Percentiles rank a stretch among this genome's conserved stretches.
Evolutionary conservation across 2,888 invertebrate genomes (phyloP).

Genomic region (Euphydryas editha): DNA sequence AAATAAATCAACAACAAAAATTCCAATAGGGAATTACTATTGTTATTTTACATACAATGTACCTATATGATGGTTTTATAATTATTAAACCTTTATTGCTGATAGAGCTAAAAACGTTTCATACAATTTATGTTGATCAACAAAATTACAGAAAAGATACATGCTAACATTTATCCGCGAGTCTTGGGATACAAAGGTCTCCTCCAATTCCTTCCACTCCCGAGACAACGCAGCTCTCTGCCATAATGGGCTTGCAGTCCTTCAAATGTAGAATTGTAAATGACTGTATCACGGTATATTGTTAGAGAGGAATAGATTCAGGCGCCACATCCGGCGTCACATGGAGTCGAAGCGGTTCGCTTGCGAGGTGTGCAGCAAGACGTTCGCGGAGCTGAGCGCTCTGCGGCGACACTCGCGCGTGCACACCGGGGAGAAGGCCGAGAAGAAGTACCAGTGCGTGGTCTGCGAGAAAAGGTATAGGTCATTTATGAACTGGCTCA

Average conservation of each 20-base stretch:
- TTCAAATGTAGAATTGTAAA: too few species aligned
- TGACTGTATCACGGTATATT: slow-evolving; percentile 1
- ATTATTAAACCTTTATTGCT: neutral
- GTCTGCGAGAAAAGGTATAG: slow-evolving; percentile 77
- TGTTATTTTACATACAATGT: too few species aligned
- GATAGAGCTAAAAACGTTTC: too few species aligned
- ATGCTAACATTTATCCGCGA: too few species aligned
- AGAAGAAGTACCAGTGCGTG: slow-evolving; percentile 76
- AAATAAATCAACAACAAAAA: too few species aligned
- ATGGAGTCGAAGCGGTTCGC: slow-evolving; percentile 77
- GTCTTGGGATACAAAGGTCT: too few species aligned
- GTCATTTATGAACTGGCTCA: neutral
- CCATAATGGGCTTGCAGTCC: neutral
- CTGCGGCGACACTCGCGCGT: slow-evolving; percentile 77
- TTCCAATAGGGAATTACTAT: too few species aligned
- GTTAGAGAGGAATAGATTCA: slow-evolving; percentile 61
- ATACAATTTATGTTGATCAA: too few species aligned
- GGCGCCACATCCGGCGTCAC: slow-evolving; percentile 81
- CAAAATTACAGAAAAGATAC: too few species aligned
- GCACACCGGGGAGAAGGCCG: slow-evolving; percentile 77
- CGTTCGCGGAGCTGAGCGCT: slow-evolving; percentile 80
- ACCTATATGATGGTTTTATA: too few species aligned
- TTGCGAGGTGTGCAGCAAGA: slow-evolving; percentile 77
- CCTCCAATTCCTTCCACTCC: too few species aligned
- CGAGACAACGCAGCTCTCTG: neutral